phyloP scores from a whole-genome alignment of 2,113 vertebrate species.

The Antechinus stuartii region DNA sequence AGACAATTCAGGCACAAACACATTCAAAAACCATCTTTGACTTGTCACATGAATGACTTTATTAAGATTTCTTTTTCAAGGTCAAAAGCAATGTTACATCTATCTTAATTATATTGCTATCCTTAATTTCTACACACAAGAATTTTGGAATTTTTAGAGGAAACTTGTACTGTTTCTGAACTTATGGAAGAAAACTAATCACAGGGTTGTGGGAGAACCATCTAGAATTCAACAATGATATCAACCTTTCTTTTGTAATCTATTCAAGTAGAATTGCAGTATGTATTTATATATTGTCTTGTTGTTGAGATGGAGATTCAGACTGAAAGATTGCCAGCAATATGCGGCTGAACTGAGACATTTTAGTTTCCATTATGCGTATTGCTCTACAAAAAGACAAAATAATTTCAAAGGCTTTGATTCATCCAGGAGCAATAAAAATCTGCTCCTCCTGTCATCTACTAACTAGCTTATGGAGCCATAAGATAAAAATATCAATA shows the following conservation, averaged over 20 bases:
- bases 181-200: slow-evolving; percentile 42
- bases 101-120: slow-evolving; percentile 5
- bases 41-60: slow-evolving; percentile 3
- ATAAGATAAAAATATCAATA: slow-evolving; percentile 15
- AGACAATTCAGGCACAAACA: slow-evolving; percentile 15
- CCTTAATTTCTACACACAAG: neutral
- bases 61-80: neutral
- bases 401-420: slow-evolving; percentile 36
- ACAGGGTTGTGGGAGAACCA: neutral
- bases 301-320: slow-evolving; percentile 20
- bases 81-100: slow-evolving; percentile 22
- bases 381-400: slow-evolving; percentile 51
- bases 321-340: slow-evolving; percentile 29
- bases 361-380: slow-evolving; percentile 29
- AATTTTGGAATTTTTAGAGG: slow-evolving; percentile 50
- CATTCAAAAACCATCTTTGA: slow-evolving; percentile 6
- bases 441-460: slow-evolving; percentile 19
- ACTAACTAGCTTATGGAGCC: slow-evolving; percentile 37
- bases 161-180: slow-evolving; percentile 52
- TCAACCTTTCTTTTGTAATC: slow-evolving; percentile 53
- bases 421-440: slow-evolving; percentile 26
- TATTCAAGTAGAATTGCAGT: slow-evolving; percentile 40
- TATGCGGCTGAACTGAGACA: slow-evolving; percentile 14
- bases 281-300: slow-evolving; percentile 54
- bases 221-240: slow-evolving; percentile 33